A percentile compares a stretch with the other conserved stretches of the same genome.
phyloP scores from a whole-genome alignment of 2,113 vertebrate species.

The Fregetta grallaria region DNA sequence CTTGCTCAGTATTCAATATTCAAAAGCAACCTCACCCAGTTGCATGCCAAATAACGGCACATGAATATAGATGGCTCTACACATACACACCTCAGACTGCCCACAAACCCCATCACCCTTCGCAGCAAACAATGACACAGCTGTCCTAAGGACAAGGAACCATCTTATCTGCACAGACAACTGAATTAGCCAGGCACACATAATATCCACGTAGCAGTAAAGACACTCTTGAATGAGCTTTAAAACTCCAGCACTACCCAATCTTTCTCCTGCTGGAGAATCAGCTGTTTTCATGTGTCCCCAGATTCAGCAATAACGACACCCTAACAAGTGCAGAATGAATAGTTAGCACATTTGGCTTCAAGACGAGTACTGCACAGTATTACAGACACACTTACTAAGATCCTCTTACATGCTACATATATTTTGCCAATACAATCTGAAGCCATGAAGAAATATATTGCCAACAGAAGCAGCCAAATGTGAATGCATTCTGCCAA shows the following conservation, averaged over 20 bases:
- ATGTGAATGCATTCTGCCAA: slow-evolving; percentile 17
- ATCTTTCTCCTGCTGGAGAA: background rate
- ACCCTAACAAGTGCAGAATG: background rate
- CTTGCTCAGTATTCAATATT: background rate
- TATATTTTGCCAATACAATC: slow-evolving; percentile 38
- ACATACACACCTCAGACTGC: background rate
- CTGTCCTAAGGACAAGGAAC: background rate
- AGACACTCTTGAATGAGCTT: background rate
- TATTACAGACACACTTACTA: background rate
- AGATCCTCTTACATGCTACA: background rate
- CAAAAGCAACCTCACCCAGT: background rate
- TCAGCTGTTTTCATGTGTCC: background rate
- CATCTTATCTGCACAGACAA: background rate
- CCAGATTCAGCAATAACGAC: background rate
- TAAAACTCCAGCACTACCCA: background rate
- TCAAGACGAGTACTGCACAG: background rate
- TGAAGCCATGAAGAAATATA: slow-evolving; percentile 18
- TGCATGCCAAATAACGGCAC: background rate
- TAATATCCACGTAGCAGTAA: background rate
- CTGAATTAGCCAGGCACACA: background rate
- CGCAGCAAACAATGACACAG: background rate
- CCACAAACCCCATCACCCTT: background rate
- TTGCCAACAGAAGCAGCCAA: slow-evolving; percentile 30
- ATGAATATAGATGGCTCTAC: background rate
- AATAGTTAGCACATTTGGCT: background rate